phyloP scores from a whole-genome alignment of 2,888 invertebrate species.

The Lumbricus terrestris region DNA sequence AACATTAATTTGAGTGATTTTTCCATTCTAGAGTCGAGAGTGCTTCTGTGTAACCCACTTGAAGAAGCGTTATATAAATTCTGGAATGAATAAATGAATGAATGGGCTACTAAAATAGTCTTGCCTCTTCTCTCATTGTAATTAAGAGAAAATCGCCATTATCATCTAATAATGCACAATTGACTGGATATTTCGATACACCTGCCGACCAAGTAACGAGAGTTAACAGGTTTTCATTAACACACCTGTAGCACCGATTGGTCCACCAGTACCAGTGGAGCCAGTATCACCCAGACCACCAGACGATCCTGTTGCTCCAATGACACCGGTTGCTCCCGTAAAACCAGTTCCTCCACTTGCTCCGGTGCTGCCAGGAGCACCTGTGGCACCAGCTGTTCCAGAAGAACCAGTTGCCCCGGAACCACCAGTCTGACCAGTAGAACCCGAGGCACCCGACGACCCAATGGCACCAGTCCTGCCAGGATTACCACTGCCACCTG shows the following conservation, averaged over 20 bases:
- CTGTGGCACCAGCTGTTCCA: not conserved
- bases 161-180: not conserved
- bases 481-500: constrained; percentile 16
- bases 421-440: not conserved
- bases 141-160: not conserved
- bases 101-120: too few relatives aligned
- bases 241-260: not conserved
- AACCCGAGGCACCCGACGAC: constrained; percentile 25
- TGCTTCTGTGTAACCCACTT: too few relatives aligned
- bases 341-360: not conserved
- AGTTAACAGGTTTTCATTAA: too few relatives aligned
- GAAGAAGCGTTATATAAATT: too few relatives aligned
- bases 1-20: too few relatives aligned
- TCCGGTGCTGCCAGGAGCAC: not conserved
- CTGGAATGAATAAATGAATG: too few relatives aligned
- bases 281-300: constrained; percentile 15
- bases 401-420: not conserved
- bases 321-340: not conserved
- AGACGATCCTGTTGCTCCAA: constrained; percentile 5
- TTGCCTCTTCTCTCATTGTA: not conserved
- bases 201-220: too few relatives aligned
- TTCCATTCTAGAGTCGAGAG: too few relatives aligned
- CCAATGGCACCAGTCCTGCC: constrained; percentile 28
- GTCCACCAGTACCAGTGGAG: not conserved
- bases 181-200: not conserved